These are phyloP conservation scores for Sebastes taczanowskii DNA, from an alignment of 2,797 vertebrate species.

Conservation along the genomic window DNA sequence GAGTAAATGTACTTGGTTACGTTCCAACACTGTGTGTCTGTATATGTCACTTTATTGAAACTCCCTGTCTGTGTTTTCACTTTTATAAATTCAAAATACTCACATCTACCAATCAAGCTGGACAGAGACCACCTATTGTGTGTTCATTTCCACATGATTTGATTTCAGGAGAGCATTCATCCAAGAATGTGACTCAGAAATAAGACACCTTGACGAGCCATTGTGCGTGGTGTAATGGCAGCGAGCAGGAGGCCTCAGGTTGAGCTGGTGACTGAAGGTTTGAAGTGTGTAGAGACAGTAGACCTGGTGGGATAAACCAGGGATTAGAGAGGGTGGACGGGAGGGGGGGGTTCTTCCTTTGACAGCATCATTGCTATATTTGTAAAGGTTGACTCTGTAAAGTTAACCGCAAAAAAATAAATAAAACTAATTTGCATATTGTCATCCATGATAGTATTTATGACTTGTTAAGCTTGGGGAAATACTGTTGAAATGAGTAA, in stretches of 20 bases:
- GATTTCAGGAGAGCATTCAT: constrained; percentile 46
- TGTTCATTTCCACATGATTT: constrained; percentile 43
- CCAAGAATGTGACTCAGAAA: constrained; percentile 61
- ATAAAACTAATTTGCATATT: background rate
- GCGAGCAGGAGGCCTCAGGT: constrained; percentile 34
- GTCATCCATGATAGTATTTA: background rate
- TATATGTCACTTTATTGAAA: background rate
- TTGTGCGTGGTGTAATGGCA: constrained; percentile 31
- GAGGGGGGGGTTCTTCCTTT: background rate
- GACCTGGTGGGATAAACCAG: constrained; percentile 48
- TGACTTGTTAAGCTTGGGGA: background rate
- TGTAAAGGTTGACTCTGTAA: background rate
- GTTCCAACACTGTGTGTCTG: background rate
- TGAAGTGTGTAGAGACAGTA: constrained; percentile 45
- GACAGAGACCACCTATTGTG: constrained; percentile 47
- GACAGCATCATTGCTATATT: constrained; percentile 6
- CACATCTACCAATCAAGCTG: constrained; percentile 10
- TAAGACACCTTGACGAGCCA: constrained; percentile 39
- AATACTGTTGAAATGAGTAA: background rate
- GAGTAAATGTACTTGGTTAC: background rate
- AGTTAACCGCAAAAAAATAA: background rate
- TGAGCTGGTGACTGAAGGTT: constrained; percentile 30
- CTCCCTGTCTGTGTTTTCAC: background rate
- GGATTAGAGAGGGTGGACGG: constrained; percentile 36
- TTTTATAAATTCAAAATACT: background rate